Conservation (phyloP, 1,140 invertebrate species). For the Caenorhabditis inopinata region DNA sequence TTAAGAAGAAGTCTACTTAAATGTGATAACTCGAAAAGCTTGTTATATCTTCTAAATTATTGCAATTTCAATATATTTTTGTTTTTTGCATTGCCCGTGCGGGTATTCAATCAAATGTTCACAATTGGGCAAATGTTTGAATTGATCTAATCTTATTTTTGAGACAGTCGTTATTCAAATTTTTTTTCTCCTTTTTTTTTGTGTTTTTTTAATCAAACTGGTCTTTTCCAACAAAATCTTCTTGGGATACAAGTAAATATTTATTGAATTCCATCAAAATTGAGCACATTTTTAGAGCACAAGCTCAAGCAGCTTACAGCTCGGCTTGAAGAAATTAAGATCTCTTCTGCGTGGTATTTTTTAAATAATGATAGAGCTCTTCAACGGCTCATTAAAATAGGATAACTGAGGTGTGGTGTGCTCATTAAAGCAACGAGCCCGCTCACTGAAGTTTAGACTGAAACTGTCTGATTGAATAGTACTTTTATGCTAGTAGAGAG, state of each 20-base stretch:
- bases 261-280: background rate
- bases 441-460: too few relatives aligned
- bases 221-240: background rate
- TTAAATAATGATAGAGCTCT: too few relatives aligned
- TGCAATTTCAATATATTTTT: background rate
- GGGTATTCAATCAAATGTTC: background rate
- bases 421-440: too few relatives aligned
- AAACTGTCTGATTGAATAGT: too few relatives aligned
- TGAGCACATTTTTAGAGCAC: too few relatives aligned
- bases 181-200: background rate
- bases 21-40: background rate
- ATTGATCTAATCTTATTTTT: background rate
- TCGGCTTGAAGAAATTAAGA: too few relatives aligned
- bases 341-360: too few relatives aligned
- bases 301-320: too few relatives aligned
- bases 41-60: background rate
- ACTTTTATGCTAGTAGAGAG: too few relatives aligned
- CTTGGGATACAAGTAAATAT: background rate
- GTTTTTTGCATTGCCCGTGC: background rate
- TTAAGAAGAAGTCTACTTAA: constrained; percentile 34
- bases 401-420: too few relatives aligned
- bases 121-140: background rate
- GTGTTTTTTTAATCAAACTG: background rate
- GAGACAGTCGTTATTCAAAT: background rate
- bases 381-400: too few relatives aligned